A percentile compares a stretch with the other conserved stretches of the same genome.
phyloP scores from a whole-genome alignment of 2,888 invertebrate genomes.

The Ormyrus thymus region DNA sequence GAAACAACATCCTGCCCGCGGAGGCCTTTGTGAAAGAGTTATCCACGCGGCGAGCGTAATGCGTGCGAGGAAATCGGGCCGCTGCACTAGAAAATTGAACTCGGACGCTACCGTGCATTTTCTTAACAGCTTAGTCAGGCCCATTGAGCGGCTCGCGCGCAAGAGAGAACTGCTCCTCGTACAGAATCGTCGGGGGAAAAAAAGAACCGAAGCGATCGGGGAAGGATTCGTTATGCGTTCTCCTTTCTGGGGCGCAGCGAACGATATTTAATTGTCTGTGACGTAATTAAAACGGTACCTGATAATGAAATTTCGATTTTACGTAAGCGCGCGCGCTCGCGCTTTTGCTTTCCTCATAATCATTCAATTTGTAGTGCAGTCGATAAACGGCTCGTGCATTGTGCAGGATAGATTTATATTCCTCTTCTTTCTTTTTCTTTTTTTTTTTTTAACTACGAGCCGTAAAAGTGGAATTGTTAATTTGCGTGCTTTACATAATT shows the following conservation, averaged over 20 bases:
- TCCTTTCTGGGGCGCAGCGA: slow-evolving; percentile 13
- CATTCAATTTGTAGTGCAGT: neutral
- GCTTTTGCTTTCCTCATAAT: no score
- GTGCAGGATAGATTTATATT: no score
- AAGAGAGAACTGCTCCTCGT: no score
- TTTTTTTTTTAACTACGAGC: neutral
- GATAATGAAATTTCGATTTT: slow-evolving; percentile 61
- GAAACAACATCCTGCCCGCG: neutral
- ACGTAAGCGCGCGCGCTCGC: neutral
- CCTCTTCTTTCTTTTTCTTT: neutral
- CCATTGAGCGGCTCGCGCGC: neutral
- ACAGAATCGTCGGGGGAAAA: no score
- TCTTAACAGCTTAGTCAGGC: no score
- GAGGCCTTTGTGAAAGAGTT: neutral
- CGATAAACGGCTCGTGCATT: neutral
- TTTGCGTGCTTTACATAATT: neutral
- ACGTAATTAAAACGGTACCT: slow-evolving; percentile 28
- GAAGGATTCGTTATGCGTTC: slow-evolving; percentile 14
- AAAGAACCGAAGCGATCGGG: no score
- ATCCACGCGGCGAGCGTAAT: neutral
- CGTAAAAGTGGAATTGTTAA: neutral
- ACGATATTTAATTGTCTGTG: slow-evolving; percentile 36
- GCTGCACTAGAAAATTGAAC: slow-evolving; percentile 23
- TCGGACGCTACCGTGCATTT: no score
- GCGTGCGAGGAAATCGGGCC: slow-evolving; percentile 4